Evolutionary conservation across 2,888 invertebrate species (phyloP).

Genomic region (Malachius bipustulatus): DNA sequence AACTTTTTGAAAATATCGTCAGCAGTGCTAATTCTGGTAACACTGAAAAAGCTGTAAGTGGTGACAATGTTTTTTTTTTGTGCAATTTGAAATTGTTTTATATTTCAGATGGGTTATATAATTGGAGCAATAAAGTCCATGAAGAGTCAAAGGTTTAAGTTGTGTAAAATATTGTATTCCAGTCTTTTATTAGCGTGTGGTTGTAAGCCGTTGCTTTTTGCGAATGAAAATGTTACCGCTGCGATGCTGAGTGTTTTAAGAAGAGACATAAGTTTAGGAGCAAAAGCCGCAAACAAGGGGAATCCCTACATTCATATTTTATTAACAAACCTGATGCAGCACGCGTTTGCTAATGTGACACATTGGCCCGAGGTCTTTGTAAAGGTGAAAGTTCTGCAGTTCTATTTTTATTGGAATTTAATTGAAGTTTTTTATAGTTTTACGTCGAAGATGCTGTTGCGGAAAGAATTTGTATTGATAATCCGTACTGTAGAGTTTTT

Average conservation of each 20-base stretch:
- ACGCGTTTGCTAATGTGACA: conserved; percentile 68
- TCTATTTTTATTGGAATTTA: not conserved
- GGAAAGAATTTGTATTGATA: conserved; percentile 90
- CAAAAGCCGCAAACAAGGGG: conserved; percentile 55
- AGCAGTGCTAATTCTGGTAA: conserved; percentile 69
- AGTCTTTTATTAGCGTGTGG: conserved; percentile 72
- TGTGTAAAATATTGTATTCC: conserved; percentile 66
- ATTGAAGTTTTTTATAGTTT: conserved; percentile 41
- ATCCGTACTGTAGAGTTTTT: conserved; percentile 79
- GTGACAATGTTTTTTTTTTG: too few species aligned
- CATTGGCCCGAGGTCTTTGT: conserved; percentile 90
- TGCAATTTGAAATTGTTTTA: conserved; percentile 8
- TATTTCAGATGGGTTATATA: conserved; percentile 54
- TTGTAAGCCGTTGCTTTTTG: conserved; percentile 63
- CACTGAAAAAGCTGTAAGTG: conserved; percentile 58
- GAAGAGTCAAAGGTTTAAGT: conserved; percentile 67
- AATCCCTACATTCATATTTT: conserved; percentile 71
- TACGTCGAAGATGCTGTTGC: conserved; percentile 92
- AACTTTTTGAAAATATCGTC: conserved; percentile 62
- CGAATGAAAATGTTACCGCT: conserved; percentile 61
- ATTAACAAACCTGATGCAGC: conserved; percentile 71
- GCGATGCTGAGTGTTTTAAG: conserved; percentile 73
- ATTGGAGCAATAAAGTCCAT: conserved; percentile 79
- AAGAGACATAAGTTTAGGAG: conserved; percentile 57
- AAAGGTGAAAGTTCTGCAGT: conserved; percentile 44